Conservation (phyloP, 2,888 invertebrate genomes). For the Nipponacmea schrenckii region DNA sequence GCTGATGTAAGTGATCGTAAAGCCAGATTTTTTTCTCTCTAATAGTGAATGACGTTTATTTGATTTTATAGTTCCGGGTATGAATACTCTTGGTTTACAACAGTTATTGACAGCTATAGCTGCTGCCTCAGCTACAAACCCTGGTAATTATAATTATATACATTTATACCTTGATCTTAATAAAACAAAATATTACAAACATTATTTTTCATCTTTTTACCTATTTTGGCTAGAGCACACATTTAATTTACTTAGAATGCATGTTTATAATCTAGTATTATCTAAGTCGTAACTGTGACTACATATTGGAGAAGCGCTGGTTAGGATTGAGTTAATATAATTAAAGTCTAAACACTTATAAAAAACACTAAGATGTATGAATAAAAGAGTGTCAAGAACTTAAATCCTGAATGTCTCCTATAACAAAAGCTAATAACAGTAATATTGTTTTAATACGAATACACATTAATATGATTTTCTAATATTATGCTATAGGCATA, state of each 20-base stretch:
- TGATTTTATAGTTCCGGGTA: constrained; percentile 44
- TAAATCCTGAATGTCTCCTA: no score
- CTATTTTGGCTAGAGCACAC: constrained; percentile 10
- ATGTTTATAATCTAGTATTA: not conserved
- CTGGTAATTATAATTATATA: constrained; percentile 46
- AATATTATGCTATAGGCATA: constrained; percentile 42
- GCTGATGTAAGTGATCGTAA: no score
- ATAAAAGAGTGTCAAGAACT: no score
- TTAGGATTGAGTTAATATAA: no score
- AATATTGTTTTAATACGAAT: no score
- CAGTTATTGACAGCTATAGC: constrained; percentile 66
- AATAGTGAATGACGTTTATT: no score
- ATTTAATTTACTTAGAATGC: constrained; percentile 3
- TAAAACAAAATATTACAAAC: not conserved
- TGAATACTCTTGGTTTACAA: constrained; percentile 68
- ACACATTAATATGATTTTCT: constrained; percentile 14
- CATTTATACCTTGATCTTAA: constrained; percentile 10
- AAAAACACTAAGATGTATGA: no score
- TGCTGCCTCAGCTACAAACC: constrained; percentile 57
- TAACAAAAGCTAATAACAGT: no score
- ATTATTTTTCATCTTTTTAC: constrained; percentile 8
- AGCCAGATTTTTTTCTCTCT: no score
- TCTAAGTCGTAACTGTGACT: no score
- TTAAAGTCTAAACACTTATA: no score
- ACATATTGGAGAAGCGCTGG: no score